A percentile compares a stretch with the other conserved stretches of the same genome.
Conservation (phyloP, 2,888 invertebrate genomes). For the Acleris holmiana region DNA sequence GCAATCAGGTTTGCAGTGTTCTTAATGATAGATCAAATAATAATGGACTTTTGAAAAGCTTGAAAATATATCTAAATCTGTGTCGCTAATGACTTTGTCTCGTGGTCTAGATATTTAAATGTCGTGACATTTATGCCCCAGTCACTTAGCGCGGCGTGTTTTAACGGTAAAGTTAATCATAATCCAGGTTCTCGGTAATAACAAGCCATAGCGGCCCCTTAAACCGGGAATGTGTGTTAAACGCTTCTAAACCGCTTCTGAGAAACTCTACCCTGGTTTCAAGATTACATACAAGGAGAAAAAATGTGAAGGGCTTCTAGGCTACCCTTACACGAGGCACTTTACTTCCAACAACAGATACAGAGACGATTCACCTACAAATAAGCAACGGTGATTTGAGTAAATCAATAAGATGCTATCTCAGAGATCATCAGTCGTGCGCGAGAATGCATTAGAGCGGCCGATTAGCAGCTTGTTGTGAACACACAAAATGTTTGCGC, state of each 20-base stretch:
- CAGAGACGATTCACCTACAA: background rate
- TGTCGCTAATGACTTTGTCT: constrained; percentile 49
- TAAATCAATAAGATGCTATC: constrained; percentile 24
- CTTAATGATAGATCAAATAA: constrained; percentile 40
- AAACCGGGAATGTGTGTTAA: constrained; percentile 67
- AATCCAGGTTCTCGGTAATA: constrained; percentile 43
- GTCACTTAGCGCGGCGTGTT: constrained; percentile 45
- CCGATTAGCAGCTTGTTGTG: constrained; percentile 49
- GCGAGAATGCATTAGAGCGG: constrained; percentile 42
- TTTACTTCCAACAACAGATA: background rate
- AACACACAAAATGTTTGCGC: constrained; percentile 48
- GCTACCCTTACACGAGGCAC: constrained; percentile 3
- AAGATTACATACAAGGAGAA: constrained; percentile 31
- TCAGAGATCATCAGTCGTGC: constrained; percentile 38
- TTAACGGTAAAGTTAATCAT: constrained; percentile 63
- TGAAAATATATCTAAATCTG: constrained; percentile 53
- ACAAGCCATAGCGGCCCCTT: constrained; percentile 52
- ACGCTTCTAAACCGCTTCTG: constrained; percentile 59
- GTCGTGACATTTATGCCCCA: constrained; percentile 50
- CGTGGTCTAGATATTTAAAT: constrained; percentile 53
- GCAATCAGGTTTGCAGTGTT: constrained; percentile 49
- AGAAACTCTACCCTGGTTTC: constrained; percentile 48
- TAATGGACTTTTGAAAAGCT: constrained; percentile 50
- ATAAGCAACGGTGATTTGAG: background rate
- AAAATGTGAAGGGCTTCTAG: constrained; percentile 29